Percentiles rank a stretch among this genome's conserved stretches.
Evolutionary conservation across 2,797 vertebrate species (phyloP).

Genomic region (Cynodonichthys magdalenae): DNA sequence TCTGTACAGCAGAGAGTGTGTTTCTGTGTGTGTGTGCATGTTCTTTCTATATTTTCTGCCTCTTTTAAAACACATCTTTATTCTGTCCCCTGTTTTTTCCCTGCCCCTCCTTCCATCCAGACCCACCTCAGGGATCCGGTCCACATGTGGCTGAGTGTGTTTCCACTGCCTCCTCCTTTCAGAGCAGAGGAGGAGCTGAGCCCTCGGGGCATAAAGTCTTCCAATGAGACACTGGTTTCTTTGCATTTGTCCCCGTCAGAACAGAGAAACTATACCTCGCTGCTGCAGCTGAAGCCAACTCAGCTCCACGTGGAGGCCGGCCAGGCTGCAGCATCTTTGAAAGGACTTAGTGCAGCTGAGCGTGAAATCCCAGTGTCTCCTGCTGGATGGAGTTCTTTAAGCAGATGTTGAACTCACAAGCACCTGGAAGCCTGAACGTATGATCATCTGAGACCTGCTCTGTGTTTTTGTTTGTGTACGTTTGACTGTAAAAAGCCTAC

Average conservation of each 20-base stretch:
- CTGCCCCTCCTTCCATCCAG: not conserved
- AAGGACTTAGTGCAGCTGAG: constrained; percentile 67
- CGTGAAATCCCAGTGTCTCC: constrained; percentile 64
- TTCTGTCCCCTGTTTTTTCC: not conserved
- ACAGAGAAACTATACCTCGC: constrained; percentile 27
- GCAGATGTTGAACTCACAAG: constrained; percentile 58
- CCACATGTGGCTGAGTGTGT: constrained; percentile 53
- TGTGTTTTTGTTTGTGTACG: constrained; percentile 29
- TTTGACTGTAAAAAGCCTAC: constrained; percentile 3
- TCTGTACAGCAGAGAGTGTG: too few relatives aligned
- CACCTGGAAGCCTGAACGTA: constrained; percentile 42
- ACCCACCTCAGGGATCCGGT: constrained; percentile 18
- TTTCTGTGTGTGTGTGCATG: not conserved
- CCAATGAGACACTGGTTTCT: constrained; percentile 63
- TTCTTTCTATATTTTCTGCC: not conserved
- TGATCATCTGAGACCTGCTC: constrained; percentile 42
- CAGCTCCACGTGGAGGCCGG: constrained; percentile 38
- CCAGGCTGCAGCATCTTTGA: constrained; percentile 65
- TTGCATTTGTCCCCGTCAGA: constrained; percentile 51
- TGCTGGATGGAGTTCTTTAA: constrained; percentile 55
- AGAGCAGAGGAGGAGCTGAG: constrained; percentile 40
- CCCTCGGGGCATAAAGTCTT: constrained; percentile 37
- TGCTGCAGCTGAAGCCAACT: constrained; percentile 26
- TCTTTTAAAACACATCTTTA: constrained; percentile 22
- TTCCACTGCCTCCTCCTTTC: constrained; percentile 24